Percentiles rank a stretch among this genome's conserved stretches.
Evolutionary conservation across 2,888 invertebrate genomes (phyloP).

Genomic region (Phytoseiulus persimilis): DNA sequence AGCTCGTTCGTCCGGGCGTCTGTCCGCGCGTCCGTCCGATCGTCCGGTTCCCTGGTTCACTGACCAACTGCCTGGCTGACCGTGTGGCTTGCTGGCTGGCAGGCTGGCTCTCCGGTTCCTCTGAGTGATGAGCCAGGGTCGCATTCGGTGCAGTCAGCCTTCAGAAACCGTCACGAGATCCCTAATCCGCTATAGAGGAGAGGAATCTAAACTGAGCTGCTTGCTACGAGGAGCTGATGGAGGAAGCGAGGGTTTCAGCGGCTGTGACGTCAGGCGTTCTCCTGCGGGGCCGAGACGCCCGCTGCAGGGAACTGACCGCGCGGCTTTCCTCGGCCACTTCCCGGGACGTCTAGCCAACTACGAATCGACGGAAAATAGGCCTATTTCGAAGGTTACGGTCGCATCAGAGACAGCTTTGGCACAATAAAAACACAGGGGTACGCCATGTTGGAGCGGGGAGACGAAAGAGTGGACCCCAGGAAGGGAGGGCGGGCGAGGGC

Average conservation of each 20-base stretch:
- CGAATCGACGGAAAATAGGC: conserved; percentile 24
- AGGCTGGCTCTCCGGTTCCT: neutral
- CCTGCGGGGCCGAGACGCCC: conserved; percentile 5
- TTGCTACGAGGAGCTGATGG: neutral
- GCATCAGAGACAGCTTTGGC: conserved; percentile 33
- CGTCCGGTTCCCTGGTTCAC: neutral
- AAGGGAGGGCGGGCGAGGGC: conserved; percentile 35
- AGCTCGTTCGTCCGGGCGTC: neutral
- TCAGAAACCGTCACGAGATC: neutral
- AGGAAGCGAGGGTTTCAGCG: neutral
- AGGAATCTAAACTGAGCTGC: neutral
- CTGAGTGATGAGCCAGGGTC: neutral
- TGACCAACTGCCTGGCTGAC: neutral
- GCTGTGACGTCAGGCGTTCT: neutral
- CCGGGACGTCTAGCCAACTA: conserved; percentile 5
- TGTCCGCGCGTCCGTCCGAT: neutral
- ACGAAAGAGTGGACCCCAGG: conserved; percentile 25
- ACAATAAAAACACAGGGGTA: conserved; percentile 38
- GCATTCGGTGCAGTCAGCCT: neutral
- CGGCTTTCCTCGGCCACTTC: neutral
- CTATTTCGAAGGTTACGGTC: conserved; percentile 38
- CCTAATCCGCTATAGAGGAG: conserved; percentile 5
- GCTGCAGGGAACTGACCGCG: neutral
- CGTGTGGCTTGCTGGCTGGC: neutral
- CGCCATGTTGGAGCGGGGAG: conserved; percentile 35